These are phyloP conservation scores for Periophthalmus modestus DNA, from an alignment of 2,113 vertebrate genomes.

Conservation along the genomic window DNA sequence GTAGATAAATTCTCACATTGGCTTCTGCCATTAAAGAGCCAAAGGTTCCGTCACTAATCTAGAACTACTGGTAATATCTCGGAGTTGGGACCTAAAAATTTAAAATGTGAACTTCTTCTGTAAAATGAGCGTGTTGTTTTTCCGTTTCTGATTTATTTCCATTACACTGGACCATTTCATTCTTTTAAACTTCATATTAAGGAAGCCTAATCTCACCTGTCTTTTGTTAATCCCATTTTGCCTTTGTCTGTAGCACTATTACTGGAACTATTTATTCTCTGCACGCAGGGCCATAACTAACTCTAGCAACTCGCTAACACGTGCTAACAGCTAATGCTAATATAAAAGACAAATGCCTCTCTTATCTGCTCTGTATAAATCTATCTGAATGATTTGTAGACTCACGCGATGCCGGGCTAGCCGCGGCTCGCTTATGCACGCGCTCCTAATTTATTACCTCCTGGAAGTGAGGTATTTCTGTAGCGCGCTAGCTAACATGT, in stretches of 20 bases:
- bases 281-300: conserved; percentile 5
- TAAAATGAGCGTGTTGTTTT: too few relatives aligned
- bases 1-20: too few relatives aligned
- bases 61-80: too few relatives aligned
- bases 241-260: background rate
- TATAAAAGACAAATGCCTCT: conserved; percentile 18
- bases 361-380: conserved; percentile 31
- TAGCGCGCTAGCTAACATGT: conserved; percentile 49
- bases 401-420: conserved; percentile 34
- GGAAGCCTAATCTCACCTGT: too few relatives aligned
- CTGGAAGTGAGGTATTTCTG: conserved; percentile 41
- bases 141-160: too few relatives aligned
- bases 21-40: too few relatives aligned
- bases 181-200: too few relatives aligned
- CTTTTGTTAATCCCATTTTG: background rate
- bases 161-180: too few relatives aligned
- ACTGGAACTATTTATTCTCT: conserved; percentile 54
- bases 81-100: too few relatives aligned
- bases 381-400: conserved; percentile 23
- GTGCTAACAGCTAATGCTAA: conserved; percentile 31
- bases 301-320: conserved; percentile 2
- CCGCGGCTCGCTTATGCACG: conserved; percentile 27
- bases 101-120: too few relatives aligned
- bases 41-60: too few relatives aligned
- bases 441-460: conserved; percentile 43